Evolutionary conservation across 2,888 invertebrate species (phyloP).

Genomic region (Phasia obesa): DNA sequence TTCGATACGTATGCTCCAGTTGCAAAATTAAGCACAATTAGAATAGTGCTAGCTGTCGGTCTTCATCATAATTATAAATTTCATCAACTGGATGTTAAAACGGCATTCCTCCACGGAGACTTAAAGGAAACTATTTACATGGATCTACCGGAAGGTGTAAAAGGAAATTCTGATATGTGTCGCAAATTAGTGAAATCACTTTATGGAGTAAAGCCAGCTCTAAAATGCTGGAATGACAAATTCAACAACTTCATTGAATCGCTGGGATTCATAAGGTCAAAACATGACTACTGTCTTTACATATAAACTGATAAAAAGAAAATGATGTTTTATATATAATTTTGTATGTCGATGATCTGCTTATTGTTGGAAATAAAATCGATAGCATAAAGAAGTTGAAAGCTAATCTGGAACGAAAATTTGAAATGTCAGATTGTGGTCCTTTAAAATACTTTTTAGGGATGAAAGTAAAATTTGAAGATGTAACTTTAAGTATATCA

Average conservation of each 20-base stretch:
- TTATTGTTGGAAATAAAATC: constrained; percentile 31
- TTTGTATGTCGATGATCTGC: constrained; percentile 32
- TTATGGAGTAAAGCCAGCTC: background rate
- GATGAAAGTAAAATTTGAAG: no score
- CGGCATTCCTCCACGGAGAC: constrained; percentile 33
- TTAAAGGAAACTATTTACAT: constrained; percentile 21
- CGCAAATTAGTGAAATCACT: constrained; percentile 27
- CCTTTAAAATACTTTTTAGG: constrained; percentile 10
- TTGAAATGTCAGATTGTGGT: constrained; percentile 48
- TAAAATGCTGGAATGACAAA: constrained; percentile 5
- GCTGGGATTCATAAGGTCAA: constrained; percentile 27
- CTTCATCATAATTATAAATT: background rate
- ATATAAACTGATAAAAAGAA: constrained; percentile 4
- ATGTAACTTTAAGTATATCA: background rate
- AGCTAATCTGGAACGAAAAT: background rate
- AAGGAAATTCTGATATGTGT: background rate
- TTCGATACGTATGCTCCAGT: no score
- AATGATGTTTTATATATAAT: constrained; percentile 19
- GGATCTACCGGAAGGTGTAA: constrained; percentile 16
- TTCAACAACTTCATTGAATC: constrained; percentile 31
- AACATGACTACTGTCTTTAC: constrained; percentile 40
- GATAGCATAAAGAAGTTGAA: constrained; percentile 23
- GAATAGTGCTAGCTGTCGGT: no score
- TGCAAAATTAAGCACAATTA: no score
- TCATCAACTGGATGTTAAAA: constrained; percentile 35